A percentile compares a stretch with the other conserved stretches of the same genome.
phyloP scores from a whole-genome alignment of 2,113 vertebrate species.

The Canis aureus region DNA sequence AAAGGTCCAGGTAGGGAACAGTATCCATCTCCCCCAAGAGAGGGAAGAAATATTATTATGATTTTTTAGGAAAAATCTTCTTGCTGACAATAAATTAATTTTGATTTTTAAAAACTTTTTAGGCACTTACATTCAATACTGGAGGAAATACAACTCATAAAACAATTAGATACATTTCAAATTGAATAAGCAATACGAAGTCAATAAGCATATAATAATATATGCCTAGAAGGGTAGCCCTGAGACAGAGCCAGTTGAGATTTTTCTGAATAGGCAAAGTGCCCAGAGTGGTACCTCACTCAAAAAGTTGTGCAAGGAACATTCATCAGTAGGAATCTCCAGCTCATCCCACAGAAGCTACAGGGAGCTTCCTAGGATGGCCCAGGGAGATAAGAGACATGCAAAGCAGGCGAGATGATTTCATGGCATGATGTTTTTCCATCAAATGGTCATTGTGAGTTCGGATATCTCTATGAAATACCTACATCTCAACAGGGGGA shows the following conservation, averaged over 20 bases:
- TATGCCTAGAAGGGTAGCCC: neutral
- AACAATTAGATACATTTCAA: neutral
- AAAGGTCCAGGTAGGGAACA: neutral
- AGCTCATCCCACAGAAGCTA: neutral
- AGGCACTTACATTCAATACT: neutral
- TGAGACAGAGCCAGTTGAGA: neutral
- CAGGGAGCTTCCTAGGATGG: neutral
- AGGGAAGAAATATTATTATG: neutral
- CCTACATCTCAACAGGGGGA: neutral
- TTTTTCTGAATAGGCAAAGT: neutral
- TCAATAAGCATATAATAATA: too few species aligned
- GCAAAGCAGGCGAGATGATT: neutral
- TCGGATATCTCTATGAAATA: neutral
- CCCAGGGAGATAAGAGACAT: neutral
- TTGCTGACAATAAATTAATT: conserved; percentile 20
- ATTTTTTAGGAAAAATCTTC: neutral
- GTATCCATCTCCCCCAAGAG: neutral
- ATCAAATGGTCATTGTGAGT: neutral
- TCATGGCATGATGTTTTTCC: neutral
- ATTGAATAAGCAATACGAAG: neutral
- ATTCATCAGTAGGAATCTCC: neutral
- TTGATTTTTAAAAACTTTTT: conserved; percentile 43
- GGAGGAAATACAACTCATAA: neutral
- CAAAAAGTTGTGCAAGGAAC: neutral
- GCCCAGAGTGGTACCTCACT: neutral